Percentiles rank a stretch among this genome's conserved stretches.
Evolutionary conservation across 2,888 invertebrate genomes (phyloP).

Genomic region (Nymphalis c-album): DNA sequence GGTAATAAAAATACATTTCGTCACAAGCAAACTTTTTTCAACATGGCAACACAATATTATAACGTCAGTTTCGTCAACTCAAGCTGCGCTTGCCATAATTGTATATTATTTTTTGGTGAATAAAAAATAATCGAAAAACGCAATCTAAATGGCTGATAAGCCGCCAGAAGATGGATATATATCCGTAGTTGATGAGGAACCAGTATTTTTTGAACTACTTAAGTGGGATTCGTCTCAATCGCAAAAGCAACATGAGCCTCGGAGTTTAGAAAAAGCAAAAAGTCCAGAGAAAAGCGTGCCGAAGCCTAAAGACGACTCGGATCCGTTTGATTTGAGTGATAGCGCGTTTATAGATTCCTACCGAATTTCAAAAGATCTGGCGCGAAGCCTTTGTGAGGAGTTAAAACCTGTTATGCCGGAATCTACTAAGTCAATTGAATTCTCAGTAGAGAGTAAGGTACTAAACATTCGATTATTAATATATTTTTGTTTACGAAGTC

Average conservation of each 20-base stretch:
- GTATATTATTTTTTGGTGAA: constrained; percentile 41
- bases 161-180: constrained; percentile 74
- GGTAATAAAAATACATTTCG: neutral
- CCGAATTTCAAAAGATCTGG: constrained; percentile 67
- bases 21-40: constrained; percentile 6
- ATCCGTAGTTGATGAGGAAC: constrained; percentile 75
- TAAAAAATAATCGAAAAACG: constrained; percentile 52
- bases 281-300: constrained; percentile 65
- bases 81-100: constrained; percentile 50
- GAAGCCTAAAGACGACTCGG: constrained; percentile 58
- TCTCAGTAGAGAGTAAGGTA: constrained; percentile 73
- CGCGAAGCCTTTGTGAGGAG: constrained; percentile 64
- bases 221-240: constrained; percentile 72
- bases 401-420: constrained; percentile 72
- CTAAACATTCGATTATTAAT: constrained; percentile 34
- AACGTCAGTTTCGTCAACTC: constrained; percentile 43
- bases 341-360: constrained; percentile 66
- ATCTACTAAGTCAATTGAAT: constrained; percentile 68
- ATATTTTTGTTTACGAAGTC: neutral
- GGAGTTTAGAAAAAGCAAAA: constrained; percentile 63
- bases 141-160: constrained; percentile 69
- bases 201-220: constrained; percentile 72
- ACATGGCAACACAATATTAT: constrained; percentile 29
- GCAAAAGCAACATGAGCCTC: constrained; percentile 50
- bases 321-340: constrained; percentile 70